A percentile compares a stretch with the other conserved stretches of the same genome.
Evolutionary conservation across 2,797 vertebrate genomes (phyloP).

Genomic region (Buceros bicornis): DNA sequence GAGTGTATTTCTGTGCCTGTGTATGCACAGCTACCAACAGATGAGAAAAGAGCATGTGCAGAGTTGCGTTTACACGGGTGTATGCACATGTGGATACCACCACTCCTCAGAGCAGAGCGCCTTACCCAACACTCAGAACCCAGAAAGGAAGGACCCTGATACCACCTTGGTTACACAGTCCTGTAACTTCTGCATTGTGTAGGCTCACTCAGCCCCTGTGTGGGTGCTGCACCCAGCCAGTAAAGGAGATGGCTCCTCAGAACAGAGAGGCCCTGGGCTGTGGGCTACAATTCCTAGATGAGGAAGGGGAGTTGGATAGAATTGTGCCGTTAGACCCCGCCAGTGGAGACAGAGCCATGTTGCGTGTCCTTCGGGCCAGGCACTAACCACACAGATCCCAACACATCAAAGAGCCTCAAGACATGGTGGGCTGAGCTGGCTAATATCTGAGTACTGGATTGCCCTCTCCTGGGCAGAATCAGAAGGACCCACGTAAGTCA

Average conservation of each 20-base stretch:
- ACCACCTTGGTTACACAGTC: background rate
- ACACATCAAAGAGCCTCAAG: background rate
- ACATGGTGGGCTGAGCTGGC: background rate
- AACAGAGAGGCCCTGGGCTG: fast-evolving
- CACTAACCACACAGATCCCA: fast-evolving
- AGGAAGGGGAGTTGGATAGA: background rate
- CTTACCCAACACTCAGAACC: background rate
- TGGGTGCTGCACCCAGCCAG: background rate
- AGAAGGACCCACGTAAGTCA: background rate
- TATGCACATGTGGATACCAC: fast-evolving
- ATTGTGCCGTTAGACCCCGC: background rate
- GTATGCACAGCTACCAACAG: background rate
- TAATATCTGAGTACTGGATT: background rate
- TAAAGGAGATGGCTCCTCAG: background rate
- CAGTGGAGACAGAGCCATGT: background rate
- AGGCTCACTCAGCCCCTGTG: fast-evolving
- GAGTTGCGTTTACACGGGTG: fast-evolving
- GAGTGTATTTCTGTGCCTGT: background rate
- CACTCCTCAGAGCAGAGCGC: fast-evolving
- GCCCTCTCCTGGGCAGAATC: slow-evolving; percentile 69
- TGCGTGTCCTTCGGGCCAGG: fast-evolving
- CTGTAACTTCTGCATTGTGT: fast-evolving
- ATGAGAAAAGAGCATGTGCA: background rate
- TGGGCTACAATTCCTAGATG: fast-evolving
- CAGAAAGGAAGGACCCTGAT: background rate